Evolutionary conservation across 2,888 invertebrate species (phyloP), one percentile per base, ranked within the genome.

Genomic region (Anorthoa munda): DNA sequence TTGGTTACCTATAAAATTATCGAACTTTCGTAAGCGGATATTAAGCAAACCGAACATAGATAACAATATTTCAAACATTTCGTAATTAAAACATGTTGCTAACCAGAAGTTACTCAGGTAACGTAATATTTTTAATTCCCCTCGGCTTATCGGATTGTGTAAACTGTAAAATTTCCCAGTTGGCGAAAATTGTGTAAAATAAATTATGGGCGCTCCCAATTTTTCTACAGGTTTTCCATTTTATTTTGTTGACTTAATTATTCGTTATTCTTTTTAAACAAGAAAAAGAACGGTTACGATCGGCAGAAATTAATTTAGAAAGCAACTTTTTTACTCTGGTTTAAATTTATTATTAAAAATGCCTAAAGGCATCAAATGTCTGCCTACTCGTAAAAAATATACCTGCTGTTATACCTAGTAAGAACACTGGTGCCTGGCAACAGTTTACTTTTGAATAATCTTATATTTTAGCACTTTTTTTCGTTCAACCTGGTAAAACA

Each of bases 91-190:
- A 69, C 39, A 72, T 79, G 79, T 81, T 80, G 74, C 58, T 76
- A 81, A 83, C 74, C 77, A 77, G 63, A 71, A 83, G 53, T 75
- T 80, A 60, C 58, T 70, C 66, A 45, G 72, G 77, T 74, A 78
- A 80, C 77, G 66, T 75, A 67, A 83, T 78, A 81, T 79, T 83
- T 79, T 83, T 72, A 80, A 81, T 86, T 77, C 81, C 79, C 77
- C 56, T 79, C 73, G 75, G 75, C 68, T 83, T 86, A 85, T 83
- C 79, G 75, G 70, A 79, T 86, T 78, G 83, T 78, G 72, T 50
- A 77, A 83, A 79, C 85, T 81, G 67, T 61, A 68, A 86, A 75
- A 81, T 80, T 83, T 78, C 75, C 78, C 80, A 75, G 78, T 80
- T 58, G 66, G 79, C 68, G 50, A 72, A 77, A 77, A 71, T 67